A percentile compares a stretch with the other conserved stretches of the same genome.
Conservation (phyloP, 2,797 vertebrate genomes). For the Alcedo atthis region DNA sequence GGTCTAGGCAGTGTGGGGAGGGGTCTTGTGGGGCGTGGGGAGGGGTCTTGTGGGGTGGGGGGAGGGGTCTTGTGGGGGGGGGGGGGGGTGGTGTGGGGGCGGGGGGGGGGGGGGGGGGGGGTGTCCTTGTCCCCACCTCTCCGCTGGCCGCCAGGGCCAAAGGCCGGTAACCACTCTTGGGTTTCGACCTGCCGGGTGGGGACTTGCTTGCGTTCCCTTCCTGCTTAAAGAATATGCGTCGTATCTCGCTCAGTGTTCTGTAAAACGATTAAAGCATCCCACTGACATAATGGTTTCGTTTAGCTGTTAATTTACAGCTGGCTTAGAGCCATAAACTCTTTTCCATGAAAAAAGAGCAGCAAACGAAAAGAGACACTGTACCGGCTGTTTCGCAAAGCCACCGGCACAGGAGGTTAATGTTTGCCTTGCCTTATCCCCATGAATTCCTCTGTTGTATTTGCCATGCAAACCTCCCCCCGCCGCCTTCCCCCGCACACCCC, state of each 20-base stretch:
- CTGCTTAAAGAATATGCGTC: not conserved
- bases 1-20: too few species aligned
- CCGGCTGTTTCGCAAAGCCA: not conserved
- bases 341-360: not conserved
- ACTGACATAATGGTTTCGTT: constrained; percentile 6
- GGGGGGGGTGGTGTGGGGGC: too few species aligned
- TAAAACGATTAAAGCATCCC: constrained; percentile 3
- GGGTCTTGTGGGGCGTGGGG: too few species aligned
- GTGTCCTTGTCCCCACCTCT: not conserved
- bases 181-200: not conserved
- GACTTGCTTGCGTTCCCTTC: not conserved
- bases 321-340: constrained; percentile 1
- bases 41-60: too few species aligned
- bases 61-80: too few species aligned
- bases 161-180: not conserved
- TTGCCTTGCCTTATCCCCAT: not conserved
- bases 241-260: not conserved
- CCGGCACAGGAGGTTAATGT: not conserved
- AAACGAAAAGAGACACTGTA: not conserved
- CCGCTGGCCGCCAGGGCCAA: not conserved
- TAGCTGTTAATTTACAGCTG: constrained; percentile 40
- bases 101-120: not conserved
- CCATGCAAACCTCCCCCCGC: not conserved
- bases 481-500: not conserved
- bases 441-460: constrained; percentile 15